Base-by-base conservation (phyloP, 2,113 vertebrate species). In the Neolamprologus cancellatus region DNA sequence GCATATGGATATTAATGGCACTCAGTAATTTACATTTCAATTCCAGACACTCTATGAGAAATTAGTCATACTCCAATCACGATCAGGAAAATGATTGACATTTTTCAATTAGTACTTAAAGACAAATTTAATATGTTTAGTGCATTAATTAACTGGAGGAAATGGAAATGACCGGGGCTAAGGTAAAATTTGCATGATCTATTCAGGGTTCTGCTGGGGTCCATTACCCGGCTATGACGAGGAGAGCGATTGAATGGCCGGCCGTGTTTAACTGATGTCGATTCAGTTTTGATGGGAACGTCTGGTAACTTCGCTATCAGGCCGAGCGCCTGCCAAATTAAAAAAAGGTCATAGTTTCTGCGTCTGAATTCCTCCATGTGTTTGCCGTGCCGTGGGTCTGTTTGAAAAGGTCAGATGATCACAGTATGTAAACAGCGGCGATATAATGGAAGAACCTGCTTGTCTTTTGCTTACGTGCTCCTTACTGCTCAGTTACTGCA, bases 71-170 rank as follows among this genome's bases (percentile, higher is more conserved):
- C 48, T 79, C 89, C 87, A 91, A 84, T 85, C 39, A 64, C 2
- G 50, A 81, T 74, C 41, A 53, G 74, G 23, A 84, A 90, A 85
- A 83, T 94, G 94, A 95, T 86, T 94, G 93, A 85, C 93, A 82
- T 89, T 93, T 94, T 93, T 84, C 61, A 91, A 92, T 94, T 92
- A 93, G 91, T 82, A 78, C 79, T 50, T 78, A 48, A 79, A 88
- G 86, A 88, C 82, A 79, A 80, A 69, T 90, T 87, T 79, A 89
- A 89, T 89, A 79, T 84, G 52, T 91, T 90, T 81, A 69, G 76
- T 84, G 84, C 84, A 84, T 90, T 93, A 92, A 94, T 95, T 93
- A 94, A 87, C 53, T 78, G 66, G 18, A 79, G 84, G 74, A 85
- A 91, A 93, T 94, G 13, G 84, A 88, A 94, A 84, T 92, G 91